phyloP scores from a whole-genome alignment of 2,113 vertebrate species.

The Martes martes region DNA sequence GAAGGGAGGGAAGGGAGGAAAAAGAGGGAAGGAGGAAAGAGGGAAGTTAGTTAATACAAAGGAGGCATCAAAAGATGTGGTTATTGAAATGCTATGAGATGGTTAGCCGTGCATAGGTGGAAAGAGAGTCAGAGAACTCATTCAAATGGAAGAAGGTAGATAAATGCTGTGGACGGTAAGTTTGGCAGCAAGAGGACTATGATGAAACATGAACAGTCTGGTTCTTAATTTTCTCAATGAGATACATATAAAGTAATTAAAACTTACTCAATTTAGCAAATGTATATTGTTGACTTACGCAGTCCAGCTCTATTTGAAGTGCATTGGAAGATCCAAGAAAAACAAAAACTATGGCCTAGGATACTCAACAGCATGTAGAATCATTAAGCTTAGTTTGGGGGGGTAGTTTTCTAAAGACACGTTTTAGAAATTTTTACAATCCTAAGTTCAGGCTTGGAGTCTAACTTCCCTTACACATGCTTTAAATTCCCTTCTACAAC shows the following conservation, averaged over 20 bases:
- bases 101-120: background rate
- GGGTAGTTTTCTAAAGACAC: background rate
- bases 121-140: background rate
- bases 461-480: background rate
- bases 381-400: background rate
- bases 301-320: background rate
- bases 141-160: background rate
- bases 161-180: background rate
- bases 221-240: background rate
- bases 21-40: background rate
- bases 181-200: background rate
- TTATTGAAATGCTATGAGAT: background rate
- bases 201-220: background rate
- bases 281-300: background rate
- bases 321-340: background rate
- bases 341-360: background rate
- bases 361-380: background rate
- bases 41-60: background rate
- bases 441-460: background rate
- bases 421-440: background rate
- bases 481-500: background rate
- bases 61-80: background rate
- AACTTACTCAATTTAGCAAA: background rate
- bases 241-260: background rate
- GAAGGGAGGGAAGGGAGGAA: no score